Percentiles rank a stretch among this genome's conserved stretches.
Evolutionary conservation across 2,113 vertebrate genomes (phyloP).

Genomic region (Centropus unirufus): DNA sequence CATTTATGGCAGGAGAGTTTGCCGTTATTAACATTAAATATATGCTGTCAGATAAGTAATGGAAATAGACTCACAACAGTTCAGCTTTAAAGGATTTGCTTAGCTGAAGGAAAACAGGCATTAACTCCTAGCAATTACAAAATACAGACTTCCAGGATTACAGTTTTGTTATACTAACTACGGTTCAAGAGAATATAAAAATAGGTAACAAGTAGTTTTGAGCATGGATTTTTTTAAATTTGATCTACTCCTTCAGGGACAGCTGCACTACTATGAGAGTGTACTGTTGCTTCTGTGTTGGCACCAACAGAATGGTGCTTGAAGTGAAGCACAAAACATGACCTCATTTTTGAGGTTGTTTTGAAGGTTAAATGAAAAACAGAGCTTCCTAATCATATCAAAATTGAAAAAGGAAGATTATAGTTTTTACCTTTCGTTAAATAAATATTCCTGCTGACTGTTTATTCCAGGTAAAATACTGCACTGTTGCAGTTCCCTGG

Average conservation of each 20-base stretch:
- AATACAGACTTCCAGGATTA: background rate
- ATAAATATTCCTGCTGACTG: background rate
- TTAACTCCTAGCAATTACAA: background rate
- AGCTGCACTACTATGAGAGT: background rate
- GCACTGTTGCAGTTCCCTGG: background rate
- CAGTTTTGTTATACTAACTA: background rate
- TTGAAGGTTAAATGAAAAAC: background rate
- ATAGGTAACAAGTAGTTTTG: background rate
- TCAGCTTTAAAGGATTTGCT: background rate
- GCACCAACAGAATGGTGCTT: accelerated
- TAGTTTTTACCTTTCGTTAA: background rate
- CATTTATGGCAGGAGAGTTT: background rate
- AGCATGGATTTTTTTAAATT: background rate
- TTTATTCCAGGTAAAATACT: background rate
- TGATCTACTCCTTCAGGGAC: background rate
- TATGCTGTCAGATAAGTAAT: background rate
- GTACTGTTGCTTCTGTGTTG: background rate
- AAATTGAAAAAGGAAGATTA: background rate
- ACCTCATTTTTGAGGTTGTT: background rate
- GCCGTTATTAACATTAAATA: background rate
- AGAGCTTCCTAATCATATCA: background rate
- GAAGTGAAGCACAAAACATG: background rate
- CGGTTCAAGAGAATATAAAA: background rate
- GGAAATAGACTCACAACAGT: background rate
- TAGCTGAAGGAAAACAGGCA: background rate